Percentiles rank a stretch among this genome's conserved stretches.
Conservation (phyloP, 1,140 invertebrate species). For the Leptinotarsa undecemlineata region DNA sequence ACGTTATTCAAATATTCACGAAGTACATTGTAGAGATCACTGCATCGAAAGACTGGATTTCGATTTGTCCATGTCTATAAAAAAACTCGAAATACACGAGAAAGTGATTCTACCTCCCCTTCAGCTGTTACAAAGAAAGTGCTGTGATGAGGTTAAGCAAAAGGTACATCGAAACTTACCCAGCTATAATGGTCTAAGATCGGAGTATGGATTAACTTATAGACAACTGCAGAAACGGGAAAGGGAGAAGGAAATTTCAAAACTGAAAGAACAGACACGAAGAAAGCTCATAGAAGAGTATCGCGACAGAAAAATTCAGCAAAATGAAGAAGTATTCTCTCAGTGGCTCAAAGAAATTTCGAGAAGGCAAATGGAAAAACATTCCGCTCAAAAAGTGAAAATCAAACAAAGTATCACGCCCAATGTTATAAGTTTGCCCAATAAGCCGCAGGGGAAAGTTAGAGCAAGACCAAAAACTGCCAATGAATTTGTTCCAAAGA, state of each 20-base stretch:
- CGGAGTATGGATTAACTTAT: slow-evolving; percentile 52
- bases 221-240: slow-evolving; percentile 45
- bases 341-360: slow-evolving; percentile 52
- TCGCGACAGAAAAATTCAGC: slow-evolving; percentile 45
- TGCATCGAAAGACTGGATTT: slow-evolving; percentile 51
- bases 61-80: slow-evolving; percentile 46
- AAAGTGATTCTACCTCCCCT: slow-evolving; percentile 45
- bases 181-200: slow-evolving; percentile 48
- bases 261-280: slow-evolving; percentile 42
- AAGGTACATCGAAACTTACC: slow-evolving; percentile 45
- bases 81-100: slow-evolving; percentile 47
- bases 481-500: slow-evolving; percentile 36
- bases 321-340: slow-evolving; percentile 53
- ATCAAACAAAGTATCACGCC: slow-evolving; percentile 16
- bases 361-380: slow-evolving; percentile 36
- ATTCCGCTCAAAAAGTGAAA: slow-evolving; percentile 31
- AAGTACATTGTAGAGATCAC: slow-evolving; percentile 51
- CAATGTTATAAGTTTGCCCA: slow-evolving; percentile 17
- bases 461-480: slow-evolving; percentile 48
- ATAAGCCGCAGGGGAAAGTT: slow-evolving; percentile 23
- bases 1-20: not conserved
- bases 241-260: slow-evolving; percentile 42
- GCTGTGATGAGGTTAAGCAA: slow-evolving; percentile 46
- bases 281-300: slow-evolving; percentile 48
- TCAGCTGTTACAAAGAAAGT: slow-evolving; percentile 48